Evolutionary conservation across 2,888 invertebrate genomes (phyloP).

Genomic region (Lepetodrilus schrolli): DNA sequence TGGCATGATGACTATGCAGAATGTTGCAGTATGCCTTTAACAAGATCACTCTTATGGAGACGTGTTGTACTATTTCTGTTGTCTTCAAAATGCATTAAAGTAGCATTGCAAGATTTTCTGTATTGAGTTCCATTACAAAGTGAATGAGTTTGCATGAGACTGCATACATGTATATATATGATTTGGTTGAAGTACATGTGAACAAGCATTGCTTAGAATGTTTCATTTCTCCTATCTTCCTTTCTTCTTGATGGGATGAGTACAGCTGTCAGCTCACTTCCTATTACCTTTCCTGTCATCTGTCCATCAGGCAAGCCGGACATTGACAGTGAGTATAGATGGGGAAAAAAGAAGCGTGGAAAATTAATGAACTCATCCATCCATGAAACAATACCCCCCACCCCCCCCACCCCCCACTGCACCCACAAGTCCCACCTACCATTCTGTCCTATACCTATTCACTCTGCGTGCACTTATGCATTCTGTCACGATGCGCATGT

Average conservation of each 20-base stretch:
- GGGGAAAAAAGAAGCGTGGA: not conserved
- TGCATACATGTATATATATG: not conserved
- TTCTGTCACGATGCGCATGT: not conserved
- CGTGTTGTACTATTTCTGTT: too few species aligned
- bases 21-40: too few species aligned
- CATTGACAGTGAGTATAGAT: conserved; percentile 65
- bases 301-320: conserved; percentile 59
- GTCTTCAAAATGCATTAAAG: too few species aligned
- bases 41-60: too few species aligned
- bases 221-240: not conserved
- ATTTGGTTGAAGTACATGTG: not conserved
- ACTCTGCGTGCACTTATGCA: not conserved
- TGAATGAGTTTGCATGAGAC: not conserved
- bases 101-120: too few species aligned
- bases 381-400: too few species aligned
- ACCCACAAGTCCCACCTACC: not conserved
- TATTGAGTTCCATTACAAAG: not conserved
- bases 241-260: not conserved
- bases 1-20: too few species aligned
- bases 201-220: not conserved
- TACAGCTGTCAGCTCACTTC: conserved; percentile 4
- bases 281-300: conserved; percentile 33
- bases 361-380: too few species aligned
- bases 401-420: not conserved
- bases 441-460: not conserved